A percentile compares a stretch with the other conserved stretches of the same genome.
Evolutionary conservation across 2,113 vertebrate genomes (phyloP).

Genomic region (Smithornis capensis): DNA sequence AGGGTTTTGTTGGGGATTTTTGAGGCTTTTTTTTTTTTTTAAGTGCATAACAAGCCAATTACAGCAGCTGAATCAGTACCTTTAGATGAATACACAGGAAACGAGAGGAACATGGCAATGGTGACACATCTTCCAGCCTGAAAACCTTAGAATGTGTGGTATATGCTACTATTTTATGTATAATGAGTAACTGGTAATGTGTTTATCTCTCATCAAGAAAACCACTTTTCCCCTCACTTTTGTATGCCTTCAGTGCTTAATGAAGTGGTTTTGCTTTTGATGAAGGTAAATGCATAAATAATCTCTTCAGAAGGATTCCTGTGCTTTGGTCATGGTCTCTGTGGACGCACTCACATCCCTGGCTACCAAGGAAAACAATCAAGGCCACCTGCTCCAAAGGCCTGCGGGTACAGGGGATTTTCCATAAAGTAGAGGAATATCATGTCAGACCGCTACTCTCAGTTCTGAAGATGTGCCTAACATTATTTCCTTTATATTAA

Average conservation of each 20-base stretch:
- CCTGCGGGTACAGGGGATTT: background rate
- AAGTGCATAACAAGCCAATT: constrained; percentile 10
- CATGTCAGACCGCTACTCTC: background rate
- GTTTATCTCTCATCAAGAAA: constrained; percentile 32
- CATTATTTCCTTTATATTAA: accelerated
- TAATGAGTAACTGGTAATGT: background rate
- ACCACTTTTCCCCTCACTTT: background rate
- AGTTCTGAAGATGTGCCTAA: background rate
- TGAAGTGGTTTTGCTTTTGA: background rate
- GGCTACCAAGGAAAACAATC: background rate
- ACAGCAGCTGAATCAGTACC: constrained; percentile 41
- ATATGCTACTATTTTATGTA: background rate
- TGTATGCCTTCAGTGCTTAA: background rate
- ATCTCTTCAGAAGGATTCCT: background rate
- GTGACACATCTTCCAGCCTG: constrained; percentile 28
- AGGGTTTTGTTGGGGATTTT: background rate
- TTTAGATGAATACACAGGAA: constrained; percentile 44
- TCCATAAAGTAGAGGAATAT: background rate
- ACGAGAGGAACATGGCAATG: constrained; percentile 10
- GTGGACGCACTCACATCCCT: background rate
- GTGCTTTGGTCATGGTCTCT: background rate
- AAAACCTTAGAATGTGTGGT: background rate
- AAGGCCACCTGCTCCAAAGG: background rate
- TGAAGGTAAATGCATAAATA: background rate
- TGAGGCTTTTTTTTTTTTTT: background rate